Evolutionary conservation across 1,140 invertebrate species (phyloP), one percentile per base, ranked within the genome.

Genomic region (Microplitis mediator): DNA sequence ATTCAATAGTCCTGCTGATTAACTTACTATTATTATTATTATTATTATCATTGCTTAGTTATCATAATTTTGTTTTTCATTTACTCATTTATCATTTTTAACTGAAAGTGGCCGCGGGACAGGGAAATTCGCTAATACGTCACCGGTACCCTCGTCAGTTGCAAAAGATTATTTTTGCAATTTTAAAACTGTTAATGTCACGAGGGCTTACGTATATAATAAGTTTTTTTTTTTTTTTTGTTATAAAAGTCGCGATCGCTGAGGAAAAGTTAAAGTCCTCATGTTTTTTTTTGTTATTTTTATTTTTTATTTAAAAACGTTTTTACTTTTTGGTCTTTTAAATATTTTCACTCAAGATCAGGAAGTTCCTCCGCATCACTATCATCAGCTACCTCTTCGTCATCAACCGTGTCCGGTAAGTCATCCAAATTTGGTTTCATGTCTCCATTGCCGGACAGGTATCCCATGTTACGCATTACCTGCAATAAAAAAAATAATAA

Each of bases 401-500:
- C 89, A 23, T 23, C 73, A 8, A 82, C 81, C 0, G 73, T 81
- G 36, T 87, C 86, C 9, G 67, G 80, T 58, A 82, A 70, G 39
- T 75, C 76, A 31, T 86, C 86, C 35, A 90, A 87, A 67, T 83
- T 80, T 68, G 88, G 88, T 78, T 88, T 89, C 52, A 74, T 76
- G 54, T 78, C 85, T 34, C 80, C 84, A 3, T 72, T 74, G 56
- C 86, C 87, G 60, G 89, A 89, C 86, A 91, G 89, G 71, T 89
- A 86, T 54, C 89, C 89, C 88, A 92, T 90, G 71, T 89, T 85
- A 72, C 85, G 82, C 87, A 91, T 89, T 87, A 91, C 88, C 88
- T 90, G 71, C 1, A 73, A 78, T 31, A 31, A 65, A 51, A 23
- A 14, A 23, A 23, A 23, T 23, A 2, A 23, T 23, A 23, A 23